These are phyloP conservation scores for Coecobrya sp. DNA, from an alignment of 2,888 invertebrate species.

Conservation along the genomic window DNA sequence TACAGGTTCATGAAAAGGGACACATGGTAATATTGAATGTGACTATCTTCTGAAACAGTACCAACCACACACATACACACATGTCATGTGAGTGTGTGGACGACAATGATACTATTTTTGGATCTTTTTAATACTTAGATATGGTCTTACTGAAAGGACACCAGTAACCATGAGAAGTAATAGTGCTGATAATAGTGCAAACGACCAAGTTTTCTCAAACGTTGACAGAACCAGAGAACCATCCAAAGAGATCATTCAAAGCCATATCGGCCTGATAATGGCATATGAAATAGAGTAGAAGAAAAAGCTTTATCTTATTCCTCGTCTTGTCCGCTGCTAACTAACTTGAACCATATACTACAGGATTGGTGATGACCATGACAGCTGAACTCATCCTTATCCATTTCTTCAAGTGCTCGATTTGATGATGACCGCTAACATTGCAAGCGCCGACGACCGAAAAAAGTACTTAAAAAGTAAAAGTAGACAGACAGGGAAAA, in stretches of 20 bases:
- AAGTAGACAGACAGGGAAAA: no score
- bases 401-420: conserved; percentile 60
- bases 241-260: conserved; percentile 32
- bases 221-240: conserved; percentile 52
- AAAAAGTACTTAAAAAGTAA: no score
- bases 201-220: conserved; percentile 27
- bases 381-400: conserved; percentile 71
- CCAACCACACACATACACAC: neutral
- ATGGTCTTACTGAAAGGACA: conserved; percentile 2
- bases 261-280: neutral
- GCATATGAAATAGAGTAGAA: neutral
- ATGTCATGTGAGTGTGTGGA: conserved; percentile 21
- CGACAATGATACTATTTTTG: conserved; percentile 26
- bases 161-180: no score
- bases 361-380: conserved; percentile 19
- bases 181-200: no score
- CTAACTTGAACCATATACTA: neutral
- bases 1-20: neutral
- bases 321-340: neutral
- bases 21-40: neutral
- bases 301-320: neutral
- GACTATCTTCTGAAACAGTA: neutral
- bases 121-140: conserved; percentile 15
- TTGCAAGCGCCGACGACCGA: neutral
- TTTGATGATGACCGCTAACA: conserved; percentile 38